A percentile compares a stretch with the other conserved stretches of the same genome.
Evolutionary conservation across 1,140 invertebrate genomes (phyloP).

Genomic region (Branchinecta lynchi): DNA sequence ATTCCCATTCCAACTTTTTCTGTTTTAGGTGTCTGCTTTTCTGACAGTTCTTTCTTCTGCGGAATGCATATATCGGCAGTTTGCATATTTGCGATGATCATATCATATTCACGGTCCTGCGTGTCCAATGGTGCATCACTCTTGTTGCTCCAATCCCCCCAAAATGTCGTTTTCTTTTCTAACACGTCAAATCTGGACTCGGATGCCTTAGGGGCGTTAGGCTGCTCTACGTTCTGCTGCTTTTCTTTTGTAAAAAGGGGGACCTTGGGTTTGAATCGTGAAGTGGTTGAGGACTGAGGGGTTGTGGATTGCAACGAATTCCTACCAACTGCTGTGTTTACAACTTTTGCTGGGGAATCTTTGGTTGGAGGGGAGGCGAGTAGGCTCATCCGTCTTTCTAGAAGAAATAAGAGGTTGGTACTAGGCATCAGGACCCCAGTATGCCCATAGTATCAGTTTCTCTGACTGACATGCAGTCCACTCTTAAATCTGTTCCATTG

Average conservation of each 20-base stretch:
- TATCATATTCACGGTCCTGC: background rate
- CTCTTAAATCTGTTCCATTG: too few species aligned
- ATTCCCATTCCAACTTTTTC: background rate
- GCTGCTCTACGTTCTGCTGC: background rate
- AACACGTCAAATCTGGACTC: background rate
- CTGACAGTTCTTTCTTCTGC: background rate
- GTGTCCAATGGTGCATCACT: background rate
- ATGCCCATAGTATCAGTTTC: too few species aligned
- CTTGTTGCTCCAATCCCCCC: background rate
- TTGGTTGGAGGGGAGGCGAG: too few species aligned
- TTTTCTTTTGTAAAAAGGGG: background rate
- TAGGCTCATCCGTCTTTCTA: too few species aligned
- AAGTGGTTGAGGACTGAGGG: background rate
- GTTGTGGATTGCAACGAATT: background rate
- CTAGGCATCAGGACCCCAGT: too few species aligned
- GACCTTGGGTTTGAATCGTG: background rate
- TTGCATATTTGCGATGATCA: background rate
- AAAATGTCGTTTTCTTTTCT: background rate
- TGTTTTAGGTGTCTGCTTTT: background rate
- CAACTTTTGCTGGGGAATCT: too few species aligned
- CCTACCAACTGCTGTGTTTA: too few species aligned
- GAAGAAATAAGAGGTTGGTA: too few species aligned
- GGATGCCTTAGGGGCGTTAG: background rate
- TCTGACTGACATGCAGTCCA: too few species aligned
- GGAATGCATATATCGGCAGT: background rate